Base-by-base conservation (phyloP, 2,888 invertebrate genomes). In the Drepanosiphum platanoidis region DNA sequence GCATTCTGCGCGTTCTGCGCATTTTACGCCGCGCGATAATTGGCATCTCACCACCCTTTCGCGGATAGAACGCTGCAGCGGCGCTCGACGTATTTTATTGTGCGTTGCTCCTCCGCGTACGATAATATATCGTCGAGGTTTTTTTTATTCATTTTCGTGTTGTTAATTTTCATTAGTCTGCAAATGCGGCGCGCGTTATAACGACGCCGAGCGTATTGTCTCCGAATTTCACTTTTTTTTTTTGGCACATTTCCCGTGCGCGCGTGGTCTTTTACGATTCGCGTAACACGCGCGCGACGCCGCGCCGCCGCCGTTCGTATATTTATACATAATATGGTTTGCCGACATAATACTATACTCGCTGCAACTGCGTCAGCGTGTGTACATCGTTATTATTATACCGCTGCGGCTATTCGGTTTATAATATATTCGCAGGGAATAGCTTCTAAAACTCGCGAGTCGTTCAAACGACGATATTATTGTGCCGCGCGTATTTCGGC, bases 231-330 rank as follows among this genome's bases (percentile, higher is more conserved):
- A 5, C 36, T 46, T 27, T 11, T 74, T 52, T 74, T 27, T 27
- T 18, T 61, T 61, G 58, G 75, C 75, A 61, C 36, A 36, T 15
- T 61, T 58, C 75, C 75, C 58, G 36, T 61, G 36, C 36, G 27
- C 36, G n/a, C 32, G n/a, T 34, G 27, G 52, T 52, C 52, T 5
- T 71, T 42, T 72, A 72, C 30, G 42, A 30, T 30, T 72, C 18
- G 15, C n/a, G 18, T 72, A 22, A 72, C 42, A n/a, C n/a, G n/a
- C n/a, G n/a, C n/a, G 18, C 42, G 15, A 5, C 18, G 18, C 18
- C 0, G 1, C 5, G 15, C 15, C 4, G 18, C n/a, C n/a, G n/a
- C n/a, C n/a, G n/a, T n/a, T 66, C 66, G 2, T 42, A 42, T 46
- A 42, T 30, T 30, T 13, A 3, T 15, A 66, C 30, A 32, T 66